Conservation (phyloP, 2,888 invertebrate species). For the Aspidiotus rigidus region DNA sequence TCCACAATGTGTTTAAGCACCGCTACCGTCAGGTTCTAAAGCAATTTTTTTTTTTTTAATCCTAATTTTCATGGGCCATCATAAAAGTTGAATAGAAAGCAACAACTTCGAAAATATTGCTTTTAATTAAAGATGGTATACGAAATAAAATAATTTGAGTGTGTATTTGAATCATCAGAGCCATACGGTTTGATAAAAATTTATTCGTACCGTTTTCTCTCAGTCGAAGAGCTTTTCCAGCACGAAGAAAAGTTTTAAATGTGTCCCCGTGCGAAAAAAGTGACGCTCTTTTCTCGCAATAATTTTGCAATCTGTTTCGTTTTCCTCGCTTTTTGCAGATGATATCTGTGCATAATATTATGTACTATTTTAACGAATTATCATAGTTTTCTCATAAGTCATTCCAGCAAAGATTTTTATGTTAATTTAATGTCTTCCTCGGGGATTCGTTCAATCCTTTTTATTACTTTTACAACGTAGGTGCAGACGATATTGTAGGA, state of each 20-base stretch:
- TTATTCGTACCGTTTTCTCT: too few species aligned
- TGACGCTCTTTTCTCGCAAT: slow-evolving; percentile 26
- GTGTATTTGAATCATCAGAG: too few species aligned
- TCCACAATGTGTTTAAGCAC: too few species aligned
- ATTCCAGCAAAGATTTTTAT: slow-evolving; percentile 30
- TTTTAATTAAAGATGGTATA: too few species aligned
- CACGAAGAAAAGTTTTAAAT: neutral
- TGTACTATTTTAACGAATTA: slow-evolving; percentile 34
- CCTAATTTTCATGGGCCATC: too few species aligned
- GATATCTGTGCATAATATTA: slow-evolving; percentile 32
- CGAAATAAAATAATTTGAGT: too few species aligned
- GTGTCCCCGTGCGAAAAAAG: slow-evolving; percentile 2
- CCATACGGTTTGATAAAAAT: too few species aligned
- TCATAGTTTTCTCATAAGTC: slow-evolving; percentile 34
- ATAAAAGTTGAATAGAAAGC: too few species aligned
- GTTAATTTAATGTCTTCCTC: slow-evolving; percentile 34
- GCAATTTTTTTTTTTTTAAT: too few species aligned
- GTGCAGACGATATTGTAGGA: slow-evolving; percentile 27
- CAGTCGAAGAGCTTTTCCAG: neutral
- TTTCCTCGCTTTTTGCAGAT: slow-evolving; percentile 31
- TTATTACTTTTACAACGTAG: slow-evolving; percentile 33
- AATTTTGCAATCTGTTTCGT: slow-evolving; percentile 33
- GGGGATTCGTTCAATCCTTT: slow-evolving; percentile 30
- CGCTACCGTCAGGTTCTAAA: too few species aligned
- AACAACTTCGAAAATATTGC: too few species aligned